A percentile compares a stretch with the other conserved stretches of the same genome.
phyloP scores from a whole-genome alignment of 2,113 vertebrate genomes.

The Pagrus major region DNA sequence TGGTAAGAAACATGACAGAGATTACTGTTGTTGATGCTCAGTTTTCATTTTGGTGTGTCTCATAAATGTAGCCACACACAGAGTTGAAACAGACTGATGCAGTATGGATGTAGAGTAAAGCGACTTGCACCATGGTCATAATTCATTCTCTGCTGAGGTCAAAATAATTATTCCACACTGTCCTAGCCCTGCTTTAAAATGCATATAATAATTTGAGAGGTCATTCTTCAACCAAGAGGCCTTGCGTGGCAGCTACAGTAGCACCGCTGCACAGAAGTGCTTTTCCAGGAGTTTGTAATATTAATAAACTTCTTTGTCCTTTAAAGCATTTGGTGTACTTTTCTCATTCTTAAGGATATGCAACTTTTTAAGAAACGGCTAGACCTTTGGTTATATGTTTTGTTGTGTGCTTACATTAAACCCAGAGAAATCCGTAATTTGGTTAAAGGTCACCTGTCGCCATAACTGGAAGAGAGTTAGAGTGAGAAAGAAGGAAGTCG shows the following conservation, averaged over 20 bases:
- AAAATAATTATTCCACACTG: neutral
- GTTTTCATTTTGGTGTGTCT: neutral
- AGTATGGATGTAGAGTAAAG: neutral
- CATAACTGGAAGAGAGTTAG: too few relatives aligned
- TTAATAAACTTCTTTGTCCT: neutral
- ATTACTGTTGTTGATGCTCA: neutral
- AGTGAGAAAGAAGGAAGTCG: too few relatives aligned
- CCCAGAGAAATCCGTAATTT: too few relatives aligned
- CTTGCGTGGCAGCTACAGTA: neutral
- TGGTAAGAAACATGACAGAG: constrained; percentile 83
- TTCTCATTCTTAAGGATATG: neutral
- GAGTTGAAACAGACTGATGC: neutral
- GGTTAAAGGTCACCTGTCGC: too few relatives aligned
- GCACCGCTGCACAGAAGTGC: neutral
- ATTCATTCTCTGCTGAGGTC: constrained; percentile 3
- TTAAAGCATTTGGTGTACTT: neutral
- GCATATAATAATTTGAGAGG: neutral
- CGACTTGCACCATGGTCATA: neutral
- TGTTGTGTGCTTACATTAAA: too few relatives aligned
- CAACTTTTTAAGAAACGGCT: neutral
- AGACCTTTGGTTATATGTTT: too few relatives aligned
- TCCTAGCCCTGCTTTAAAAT: constrained; percentile 16
- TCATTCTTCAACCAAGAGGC: neutral
- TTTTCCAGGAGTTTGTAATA: neutral
- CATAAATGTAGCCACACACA: neutral